Evolutionary conservation across 2,797 vertebrate species (phyloP).

Genomic region (Spondyliosoma cantharus): DNA sequence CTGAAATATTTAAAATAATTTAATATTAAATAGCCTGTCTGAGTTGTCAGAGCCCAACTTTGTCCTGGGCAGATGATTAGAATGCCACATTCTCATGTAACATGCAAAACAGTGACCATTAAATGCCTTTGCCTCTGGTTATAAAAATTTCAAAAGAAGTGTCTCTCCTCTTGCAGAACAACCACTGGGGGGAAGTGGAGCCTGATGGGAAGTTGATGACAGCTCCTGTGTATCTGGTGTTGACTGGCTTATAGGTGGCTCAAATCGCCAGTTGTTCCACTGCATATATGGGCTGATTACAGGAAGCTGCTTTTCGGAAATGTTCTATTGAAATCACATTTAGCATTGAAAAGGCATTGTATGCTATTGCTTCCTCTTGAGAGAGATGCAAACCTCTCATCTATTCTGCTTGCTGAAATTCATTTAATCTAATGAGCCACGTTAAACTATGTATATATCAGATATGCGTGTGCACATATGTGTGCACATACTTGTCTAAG

Average conservation of each 20-base stretch:
- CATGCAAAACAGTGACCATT: constrained; percentile 72
- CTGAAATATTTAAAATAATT: constrained; percentile 85
- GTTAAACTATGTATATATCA: constrained; percentile 28
- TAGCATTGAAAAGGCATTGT: constrained; percentile 43
- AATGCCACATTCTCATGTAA: constrained; percentile 57
- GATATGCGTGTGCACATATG: constrained; percentile 25
- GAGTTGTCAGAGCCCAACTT: constrained; percentile 52
- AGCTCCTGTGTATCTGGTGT: constrained; percentile 56
- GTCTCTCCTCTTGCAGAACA: constrained; percentile 65
- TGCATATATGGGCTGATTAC: constrained; percentile 35
- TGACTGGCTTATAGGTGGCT: constrained; percentile 54
- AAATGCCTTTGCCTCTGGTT: constrained; percentile 76
- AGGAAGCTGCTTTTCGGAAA: constrained; percentile 27
- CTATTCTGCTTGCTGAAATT: constrained; percentile 47
- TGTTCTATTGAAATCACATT: constrained; percentile 58
- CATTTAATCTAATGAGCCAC: constrained; percentile 58
- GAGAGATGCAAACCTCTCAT: constrained; percentile 55
- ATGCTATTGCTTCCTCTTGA: constrained; percentile 43
- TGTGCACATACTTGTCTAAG: constrained; percentile 12
- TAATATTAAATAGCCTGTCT: constrained; percentile 78
- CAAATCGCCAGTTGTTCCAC: constrained; percentile 52
- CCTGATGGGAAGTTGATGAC: constrained; percentile 78
- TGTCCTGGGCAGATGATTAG: constrained; percentile 47
- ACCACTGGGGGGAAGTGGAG: constrained; percentile 75
- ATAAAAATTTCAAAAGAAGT: constrained; percentile 65